These are phyloP conservation scores for Schizopygopsis pylzovi DNA, from an alignment of 2,797 vertebrate genomes.

Conservation along the genomic window DNA sequence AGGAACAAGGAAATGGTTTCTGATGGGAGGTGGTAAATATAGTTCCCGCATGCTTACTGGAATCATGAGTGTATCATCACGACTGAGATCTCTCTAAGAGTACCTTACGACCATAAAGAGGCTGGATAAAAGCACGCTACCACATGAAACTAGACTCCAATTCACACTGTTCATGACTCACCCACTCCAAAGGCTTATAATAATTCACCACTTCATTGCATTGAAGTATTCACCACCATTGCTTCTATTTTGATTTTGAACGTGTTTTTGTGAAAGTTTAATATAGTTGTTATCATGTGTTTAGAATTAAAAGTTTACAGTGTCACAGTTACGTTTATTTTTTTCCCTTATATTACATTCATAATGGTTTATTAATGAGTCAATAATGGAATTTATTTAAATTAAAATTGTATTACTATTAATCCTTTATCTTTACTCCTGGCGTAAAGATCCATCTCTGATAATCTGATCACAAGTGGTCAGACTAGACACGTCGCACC, in stretches of 20 bases:
- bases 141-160: slow-evolving; percentile 39
- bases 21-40: slow-evolving; percentile 73
- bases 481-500: background rate
- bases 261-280: background rate
- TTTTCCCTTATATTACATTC: background rate
- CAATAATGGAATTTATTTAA: background rate
- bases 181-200: slow-evolving; percentile 20
- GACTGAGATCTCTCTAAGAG: slow-evolving; percentile 31
- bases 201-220: slow-evolving; percentile 3
- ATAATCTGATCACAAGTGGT: background rate
- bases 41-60: slow-evolving; percentile 70
- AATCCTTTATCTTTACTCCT: background rate
- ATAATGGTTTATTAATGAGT: background rate
- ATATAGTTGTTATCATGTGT: background rate
- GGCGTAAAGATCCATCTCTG: background rate
- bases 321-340: background rate
- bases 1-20: slow-evolving; percentile 72
- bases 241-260: slow-evolving; percentile 9
- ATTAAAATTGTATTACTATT: too few relatives aligned
- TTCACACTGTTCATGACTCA: slow-evolving; percentile 25
- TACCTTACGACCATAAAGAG: slow-evolving; percentile 10
- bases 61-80: slow-evolving; percentile 58
- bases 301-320: background rate
- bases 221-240: background rate
- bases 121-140: slow-evolving; percentile 44